Evolutionary conservation across 2,888 invertebrate species (phyloP), one percentile per base, ranked within the genome.

Genomic region (Steinernema carpocapsae): DNA sequence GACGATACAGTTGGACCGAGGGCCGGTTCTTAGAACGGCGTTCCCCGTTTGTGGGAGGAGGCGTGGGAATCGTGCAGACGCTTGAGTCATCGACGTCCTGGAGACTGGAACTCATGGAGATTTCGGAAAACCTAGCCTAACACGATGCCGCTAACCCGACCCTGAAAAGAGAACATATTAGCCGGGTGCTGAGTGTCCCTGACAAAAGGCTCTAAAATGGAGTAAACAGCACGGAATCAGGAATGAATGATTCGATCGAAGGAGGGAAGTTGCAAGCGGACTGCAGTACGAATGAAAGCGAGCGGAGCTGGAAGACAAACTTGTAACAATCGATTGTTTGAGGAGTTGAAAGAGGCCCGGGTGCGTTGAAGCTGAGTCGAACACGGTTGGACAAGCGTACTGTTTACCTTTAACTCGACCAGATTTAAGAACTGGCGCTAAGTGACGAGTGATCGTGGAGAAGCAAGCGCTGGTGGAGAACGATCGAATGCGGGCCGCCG

Each of bases 1-100:
- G 84, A 75, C 82, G 79, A 76, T 84, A 84, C 74, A 84, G 82
- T 76, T 83, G 83, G 81, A 83, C 81, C 73, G 82, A 79, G 51
- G 83, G 83, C 75, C 84, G 78, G 72, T 82, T 82, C 74, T 82
- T 81, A 32, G 64, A 64, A 64, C 52, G 74, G 52, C 52, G 52
- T 29, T 64, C 64, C 26, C 64, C 64, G 29, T 64, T 64, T 29
- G 64, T 17, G 2, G 56, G 32, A 64, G 64, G 29, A 64, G 32
- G 32, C 64, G 64, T n/a, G 12, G 26, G 7, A 14, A 29, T 32
- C 64, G 64, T 29, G 64, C 29, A 17, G 19, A 48, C 19, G 48
- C 19, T 64, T 14, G 64, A 26, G 64, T 64, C 64, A 29, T 32
- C 10, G 37, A 37, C 10, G 10, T 37, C 37, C 37, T 37, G 37